phyloP scores from a whole-genome alignment of 2,888 invertebrate species.

The Tromatobia lineatoria region DNA sequence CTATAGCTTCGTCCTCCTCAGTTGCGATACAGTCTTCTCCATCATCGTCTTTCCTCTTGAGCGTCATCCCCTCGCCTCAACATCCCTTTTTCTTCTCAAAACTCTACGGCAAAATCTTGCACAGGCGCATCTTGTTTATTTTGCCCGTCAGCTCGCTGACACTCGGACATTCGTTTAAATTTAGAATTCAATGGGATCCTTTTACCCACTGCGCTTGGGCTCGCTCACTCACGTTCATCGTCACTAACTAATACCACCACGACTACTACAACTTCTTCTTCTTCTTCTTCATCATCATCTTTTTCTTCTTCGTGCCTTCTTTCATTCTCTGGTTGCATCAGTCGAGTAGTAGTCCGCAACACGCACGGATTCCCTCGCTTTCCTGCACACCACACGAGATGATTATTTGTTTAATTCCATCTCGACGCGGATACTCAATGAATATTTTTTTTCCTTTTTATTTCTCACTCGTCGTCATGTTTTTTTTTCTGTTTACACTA shows the following conservation, averaged over 20 bases:
- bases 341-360: slow-evolving; percentile 39
- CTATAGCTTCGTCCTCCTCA: background rate
- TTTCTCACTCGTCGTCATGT: slow-evolving; percentile 35
- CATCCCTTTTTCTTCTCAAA: slow-evolving; percentile 65
- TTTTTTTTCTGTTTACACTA: slow-evolving; percentile 52
- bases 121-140: slow-evolving; percentile 83
- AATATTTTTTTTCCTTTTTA: slow-evolving; percentile 48
- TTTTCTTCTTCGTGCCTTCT: slow-evolving; percentile 51
- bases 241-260: slow-evolving; percentile 78
- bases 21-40: slow-evolving; percentile 10
- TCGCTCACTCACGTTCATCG: slow-evolving; percentile 80
- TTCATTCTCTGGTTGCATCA: slow-evolving; percentile 60
- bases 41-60: slow-evolving; percentile 47
- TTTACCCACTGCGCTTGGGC: slow-evolving; percentile 78
- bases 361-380: slow-evolving; percentile 57
- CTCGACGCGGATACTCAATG: slow-evolving; percentile 67
- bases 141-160: slow-evolving; percentile 83
- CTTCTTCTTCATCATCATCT: slow-evolving; percentile 40
- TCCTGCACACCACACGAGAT: slow-evolving; percentile 39
- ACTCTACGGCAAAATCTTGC: slow-evolving; percentile 55
- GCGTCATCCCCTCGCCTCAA: slow-evolving; percentile 54
- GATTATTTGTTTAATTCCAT: slow-evolving; percentile 67
- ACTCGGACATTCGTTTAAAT: slow-evolving; percentile 84
- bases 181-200: slow-evolving; percentile 86
- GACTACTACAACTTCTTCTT: slow-evolving; percentile 7